phyloP scores from a whole-genome alignment of 2,113 vertebrate species.

The Cebus imitator region DNA sequence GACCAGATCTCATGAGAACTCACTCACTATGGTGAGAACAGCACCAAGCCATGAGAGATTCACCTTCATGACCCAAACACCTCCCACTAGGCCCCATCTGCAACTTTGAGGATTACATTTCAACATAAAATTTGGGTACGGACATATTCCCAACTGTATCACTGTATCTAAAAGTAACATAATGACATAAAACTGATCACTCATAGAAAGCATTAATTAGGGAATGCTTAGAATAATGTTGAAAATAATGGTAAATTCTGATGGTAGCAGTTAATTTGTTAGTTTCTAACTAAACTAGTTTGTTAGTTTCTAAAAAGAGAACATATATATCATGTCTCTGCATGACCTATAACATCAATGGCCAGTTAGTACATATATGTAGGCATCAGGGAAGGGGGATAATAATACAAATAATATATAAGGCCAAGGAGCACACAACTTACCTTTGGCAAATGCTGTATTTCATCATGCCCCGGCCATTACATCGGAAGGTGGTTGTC shows the following conservation, averaged over 20 bases:
- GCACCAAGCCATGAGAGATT: too few species aligned
- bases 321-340: background rate
- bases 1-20: too few species aligned
- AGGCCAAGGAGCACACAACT: background rate
- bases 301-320: slow-evolving; percentile 3
- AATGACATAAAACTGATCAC: background rate
- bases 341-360: background rate
- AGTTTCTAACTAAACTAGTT: slow-evolving; percentile 3
- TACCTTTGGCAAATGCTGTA: background rate
- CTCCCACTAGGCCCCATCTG: too few species aligned
- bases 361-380: background rate
- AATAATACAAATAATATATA: background rate
- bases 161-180: background rate
- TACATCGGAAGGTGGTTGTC: background rate
- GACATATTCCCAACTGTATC: too few species aligned
- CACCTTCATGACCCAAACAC: too few species aligned
- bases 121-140: too few species aligned
- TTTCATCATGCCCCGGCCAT: background rate
- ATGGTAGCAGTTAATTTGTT: background rate
- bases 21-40: too few species aligned
- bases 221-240: background rate
- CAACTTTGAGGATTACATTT: too few species aligned
- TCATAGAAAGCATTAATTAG: slow-evolving; percentile 4
- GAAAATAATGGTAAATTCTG: slow-evolving; percentile 33
- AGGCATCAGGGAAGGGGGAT: background rate